Base-by-base conservation (phyloP, 2,113 vertebrate genomes). In the Dicentrarchus labrax region DNA sequence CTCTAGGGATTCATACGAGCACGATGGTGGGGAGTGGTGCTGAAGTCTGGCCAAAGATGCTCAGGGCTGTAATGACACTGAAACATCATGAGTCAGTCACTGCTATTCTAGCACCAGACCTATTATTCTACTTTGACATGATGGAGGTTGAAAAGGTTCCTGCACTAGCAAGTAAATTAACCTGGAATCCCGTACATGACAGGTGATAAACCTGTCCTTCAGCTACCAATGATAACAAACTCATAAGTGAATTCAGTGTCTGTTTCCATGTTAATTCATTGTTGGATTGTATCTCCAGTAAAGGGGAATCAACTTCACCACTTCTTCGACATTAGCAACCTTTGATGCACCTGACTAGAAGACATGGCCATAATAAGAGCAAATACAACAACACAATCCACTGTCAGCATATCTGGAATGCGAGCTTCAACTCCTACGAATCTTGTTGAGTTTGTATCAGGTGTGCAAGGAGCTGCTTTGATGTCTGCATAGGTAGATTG, bases 41-140 rank as follows among this genome's bases (percentile, higher is more conserved):
- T 89, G 83, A 86, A 78, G 89, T 85, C 86, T 85, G 71, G 86
- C 84, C 90, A 89, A 76, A 87, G 71, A 86, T 66, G 85, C 85
- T 88, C 64, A 74, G 66, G 85, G 89, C 88, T 86, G 60, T 76
- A 76, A 85, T 89, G 88, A 91, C 88, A 89, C 89, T 86, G 83
- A 87, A 71, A 67, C 83, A 82, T 88, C 77, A 84, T 83, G 79
- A 86, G 84, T 83, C 67, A 84, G 72, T 76, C 85, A 36, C 72
- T 39, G 78, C 62, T 72, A 61, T 45, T 69, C 61, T 19, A n/a
- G 78, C 53, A 80, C 36, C 65, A 75, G 45, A 50, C 68, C 53
- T 56, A 78, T 86, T 91, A 75, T 43, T 88, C 83, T 73, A 70
- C 53, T 79, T 24, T 85, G 83, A 91, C 77, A 70, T 84, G 76